Conservation (phyloP, 2,113 vertebrate species). For the Rattus norvegicus region GRCr8 NC_086029.1:44757501-44758000, state of each 20-base stretch:
- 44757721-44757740: too few species aligned
- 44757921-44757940: not conserved
- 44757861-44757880: not conserved
- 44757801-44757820: not conserved
- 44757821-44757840: not conserved
- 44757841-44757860: not conserved
- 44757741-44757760: too few species aligned
- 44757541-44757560: not conserved
- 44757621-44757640: not conserved
- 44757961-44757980: too few species aligned
- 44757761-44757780: not conserved
- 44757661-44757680: not conserved
- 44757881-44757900: not conserved
- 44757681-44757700: too few species aligned
- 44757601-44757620: not conserved
- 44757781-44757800: not conserved
- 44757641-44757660: not conserved
- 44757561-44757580: not conserved
- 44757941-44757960: too few species aligned
- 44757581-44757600: not conserved
- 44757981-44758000: too few species aligned
- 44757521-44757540: not conserved
- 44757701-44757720: not conserved
- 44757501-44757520: not conserved
- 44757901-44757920: not conserved